A percentile compares a stretch with the other conserved stretches of the same genome.
Conservation (phyloP, 2,888 invertebrate species). For the Zygaena filipendulae region DNA sequence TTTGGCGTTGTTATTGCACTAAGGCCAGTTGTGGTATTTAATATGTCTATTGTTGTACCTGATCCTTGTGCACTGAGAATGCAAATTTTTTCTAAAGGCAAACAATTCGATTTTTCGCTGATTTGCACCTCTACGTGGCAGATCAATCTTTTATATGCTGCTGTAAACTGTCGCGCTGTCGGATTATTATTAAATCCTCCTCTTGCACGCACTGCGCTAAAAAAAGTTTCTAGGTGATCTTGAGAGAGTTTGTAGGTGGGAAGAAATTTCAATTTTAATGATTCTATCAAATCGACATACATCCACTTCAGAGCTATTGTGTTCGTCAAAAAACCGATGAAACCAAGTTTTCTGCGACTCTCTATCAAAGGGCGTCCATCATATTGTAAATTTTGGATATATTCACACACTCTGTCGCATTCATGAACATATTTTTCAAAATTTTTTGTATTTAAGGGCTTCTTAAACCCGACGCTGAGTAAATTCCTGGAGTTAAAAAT, state of each 20-base stretch:
- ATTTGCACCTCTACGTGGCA: slow-evolving; percentile 8
- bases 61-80: too few relatives aligned
- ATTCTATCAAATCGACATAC: slow-evolving; percentile 7
- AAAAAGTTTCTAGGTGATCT: slow-evolving; percentile 8
- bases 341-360: slow-evolving; percentile 6
- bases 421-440: not conserved
- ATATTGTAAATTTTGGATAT: not conserved
- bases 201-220: slow-evolving; percentile 7
- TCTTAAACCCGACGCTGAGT: slow-evolving; percentile 3
- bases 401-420: slow-evolving; percentile 1
- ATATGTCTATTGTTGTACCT: slow-evolving; percentile 3
- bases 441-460: slow-evolving; percentile 2
- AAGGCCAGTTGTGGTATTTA: slow-evolving; percentile 4
- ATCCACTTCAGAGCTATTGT: slow-evolving; percentile 6
- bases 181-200: slow-evolving; percentile 14
- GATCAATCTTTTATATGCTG: slow-evolving; percentile 14
- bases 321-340: slow-evolving; percentile 5
- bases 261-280: slow-evolving; percentile 9
- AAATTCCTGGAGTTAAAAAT: slow-evolving; percentile 6
- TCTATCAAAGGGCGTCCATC: not conserved
- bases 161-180: slow-evolving; percentile 12
- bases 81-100: slow-evolving; percentile 11
- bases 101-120: slow-evolving; percentile 10
- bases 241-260: slow-evolving; percentile 10
- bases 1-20: slow-evolving; percentile 5